Evolutionary conservation across 2,888 invertebrate genomes (phyloP).

Genomic region (Esperia sulphurella): DNA sequence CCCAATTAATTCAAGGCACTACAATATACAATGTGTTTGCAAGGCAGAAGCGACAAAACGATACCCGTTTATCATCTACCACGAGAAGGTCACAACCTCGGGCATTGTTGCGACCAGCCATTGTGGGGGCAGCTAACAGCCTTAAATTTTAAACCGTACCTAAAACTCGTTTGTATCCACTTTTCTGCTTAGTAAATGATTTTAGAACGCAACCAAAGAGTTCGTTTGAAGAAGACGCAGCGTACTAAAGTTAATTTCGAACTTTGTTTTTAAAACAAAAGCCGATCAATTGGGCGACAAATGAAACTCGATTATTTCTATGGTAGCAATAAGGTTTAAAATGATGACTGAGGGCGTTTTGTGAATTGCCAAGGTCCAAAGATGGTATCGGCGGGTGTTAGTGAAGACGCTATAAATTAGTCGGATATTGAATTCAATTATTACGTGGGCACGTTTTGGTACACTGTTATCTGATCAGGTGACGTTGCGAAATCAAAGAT

Average conservation of each 20-base stretch:
- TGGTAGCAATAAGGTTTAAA: background rate
- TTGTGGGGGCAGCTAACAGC: background rate
- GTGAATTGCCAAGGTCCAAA: slow-evolving; percentile 29
- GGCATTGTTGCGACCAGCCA: slow-evolving; percentile 26
- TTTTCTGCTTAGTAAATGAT: background rate
- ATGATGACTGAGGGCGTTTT: slow-evolving; percentile 3
- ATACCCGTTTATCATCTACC: slow-evolving; percentile 23
- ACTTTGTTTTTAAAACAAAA: slow-evolving; percentile 15
- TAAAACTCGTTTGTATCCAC: background rate
- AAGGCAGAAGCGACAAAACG: slow-evolving; percentile 36
- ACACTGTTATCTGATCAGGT: slow-evolving; percentile 11
- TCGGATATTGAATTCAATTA: slow-evolving; percentile 54
- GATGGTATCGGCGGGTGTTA: slow-evolving; percentile 39
- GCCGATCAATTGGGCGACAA: slow-evolving; percentile 7
- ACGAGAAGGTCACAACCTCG: slow-evolving; percentile 34
- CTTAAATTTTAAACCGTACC: background rate
- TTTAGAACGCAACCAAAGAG: background rate
- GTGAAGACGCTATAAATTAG: slow-evolving; percentile 53
- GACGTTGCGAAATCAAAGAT: no score
- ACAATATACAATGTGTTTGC: slow-evolving; percentile 16
- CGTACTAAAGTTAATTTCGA: slow-evolving; percentile 17
- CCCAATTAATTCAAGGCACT: slow-evolving; percentile 17
- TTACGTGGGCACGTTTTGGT: slow-evolving; percentile 34
- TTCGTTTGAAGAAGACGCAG: slow-evolving; percentile 13
- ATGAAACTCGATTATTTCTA: slow-evolving; percentile 1